Conservation (phyloP, 2,797 vertebrate species). For the Emys orbicularis region DNA sequence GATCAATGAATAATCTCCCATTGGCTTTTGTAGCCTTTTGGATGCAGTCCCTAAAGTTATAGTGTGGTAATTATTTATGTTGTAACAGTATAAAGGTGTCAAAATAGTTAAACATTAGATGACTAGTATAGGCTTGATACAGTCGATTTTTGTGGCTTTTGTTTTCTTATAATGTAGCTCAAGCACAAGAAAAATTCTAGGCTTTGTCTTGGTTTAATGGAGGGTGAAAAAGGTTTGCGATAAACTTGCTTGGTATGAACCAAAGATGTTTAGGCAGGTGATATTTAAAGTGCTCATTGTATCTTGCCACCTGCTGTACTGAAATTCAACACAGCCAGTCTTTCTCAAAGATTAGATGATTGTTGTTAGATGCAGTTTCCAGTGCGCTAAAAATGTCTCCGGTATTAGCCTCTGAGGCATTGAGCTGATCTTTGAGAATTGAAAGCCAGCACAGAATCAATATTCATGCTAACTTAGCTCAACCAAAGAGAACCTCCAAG, state of each 20-base stretch:
- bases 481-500: rapidly evolving
- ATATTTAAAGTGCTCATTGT: neutral
- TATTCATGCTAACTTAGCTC: neutral
- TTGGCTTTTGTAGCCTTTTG: neutral
- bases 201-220: neutral
- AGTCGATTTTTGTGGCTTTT: neutral
- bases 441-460: neutral
- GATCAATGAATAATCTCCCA: neutral
- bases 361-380: neutral
- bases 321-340: neutral
- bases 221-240: neutral
- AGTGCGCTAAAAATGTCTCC: neutral
- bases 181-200: neutral
- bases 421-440: neutral
- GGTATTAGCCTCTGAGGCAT: neutral
- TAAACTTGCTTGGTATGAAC: neutral
- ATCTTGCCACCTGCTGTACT: neutral
- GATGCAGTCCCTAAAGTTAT: neutral
- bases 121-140: neutral
- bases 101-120: neutral
- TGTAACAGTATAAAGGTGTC: neutral
- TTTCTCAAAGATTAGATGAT: neutral
- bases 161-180: neutral
- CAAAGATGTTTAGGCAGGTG: neutral
- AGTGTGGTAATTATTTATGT: neutral